A percentile compares a stretch with the other conserved stretches of the same genome.
phyloP scores from a whole-genome alignment of 2,797 vertebrate species.

The Sylvia borin region DNA sequence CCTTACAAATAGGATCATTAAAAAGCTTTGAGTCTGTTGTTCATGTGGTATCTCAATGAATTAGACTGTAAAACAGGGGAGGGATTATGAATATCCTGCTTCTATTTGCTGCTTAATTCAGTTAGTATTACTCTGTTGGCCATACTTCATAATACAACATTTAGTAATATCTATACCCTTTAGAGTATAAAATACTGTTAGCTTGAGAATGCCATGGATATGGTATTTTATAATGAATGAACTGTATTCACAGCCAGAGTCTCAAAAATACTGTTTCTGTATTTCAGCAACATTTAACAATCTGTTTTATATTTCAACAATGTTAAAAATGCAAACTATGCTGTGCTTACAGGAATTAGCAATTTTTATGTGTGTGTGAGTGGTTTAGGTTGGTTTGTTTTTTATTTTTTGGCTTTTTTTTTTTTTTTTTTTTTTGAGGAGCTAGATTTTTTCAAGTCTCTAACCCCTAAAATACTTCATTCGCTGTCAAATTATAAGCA shows the following conservation, averaged over 20 bases:
- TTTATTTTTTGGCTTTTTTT: not conserved
- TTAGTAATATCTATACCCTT: not conserved
- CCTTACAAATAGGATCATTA: not conserved
- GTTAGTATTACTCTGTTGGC: not conserved
- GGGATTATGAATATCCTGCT: not conserved
- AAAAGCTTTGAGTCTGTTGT: not conserved
- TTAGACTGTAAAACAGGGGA: not conserved
- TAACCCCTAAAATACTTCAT: not conserved
- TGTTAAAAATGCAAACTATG: not conserved
- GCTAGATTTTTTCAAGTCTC: not conserved
- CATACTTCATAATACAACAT: not conserved
- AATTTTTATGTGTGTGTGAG: not conserved
- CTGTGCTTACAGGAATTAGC: not conserved
- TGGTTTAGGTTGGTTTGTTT: not conserved
- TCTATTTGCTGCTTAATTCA: not conserved
- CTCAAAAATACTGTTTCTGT: not conserved
- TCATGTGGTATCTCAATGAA: not conserved
- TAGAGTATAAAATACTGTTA: not conserved
- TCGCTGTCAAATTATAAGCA: not conserved
- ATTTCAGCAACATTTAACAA: slow-evolving; percentile 6
- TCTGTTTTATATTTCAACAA: not conserved
- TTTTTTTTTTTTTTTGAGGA: no score
- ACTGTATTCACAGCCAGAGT: not conserved
- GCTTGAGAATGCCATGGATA: not conserved
- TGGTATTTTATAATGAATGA: not conserved